phyloP scores from a whole-genome alignment of 1,140 invertebrate genomes.

The Drosophila persimilis region DNA sequence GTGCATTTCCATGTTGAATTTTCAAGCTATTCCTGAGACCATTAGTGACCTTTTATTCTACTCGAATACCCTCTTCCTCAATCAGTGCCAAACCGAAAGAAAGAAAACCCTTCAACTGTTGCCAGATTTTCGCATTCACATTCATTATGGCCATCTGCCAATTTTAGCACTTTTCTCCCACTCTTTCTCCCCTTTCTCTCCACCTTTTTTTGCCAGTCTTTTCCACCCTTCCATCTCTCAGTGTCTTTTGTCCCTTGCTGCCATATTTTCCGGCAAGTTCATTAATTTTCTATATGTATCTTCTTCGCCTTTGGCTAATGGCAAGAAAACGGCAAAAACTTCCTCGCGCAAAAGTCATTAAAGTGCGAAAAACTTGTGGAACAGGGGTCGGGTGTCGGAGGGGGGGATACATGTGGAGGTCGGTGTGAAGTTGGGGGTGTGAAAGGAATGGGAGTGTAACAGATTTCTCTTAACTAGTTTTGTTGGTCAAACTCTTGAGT shows the following conservation, averaged over 20 bases:
- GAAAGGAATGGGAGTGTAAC: conserved; percentile 10
- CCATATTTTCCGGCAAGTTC: no score
- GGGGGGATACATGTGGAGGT: not conserved
- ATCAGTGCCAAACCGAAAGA: not conserved
- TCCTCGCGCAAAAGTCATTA: conserved; percentile 31
- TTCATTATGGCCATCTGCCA: conserved; percentile 38
- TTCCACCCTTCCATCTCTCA: no score
- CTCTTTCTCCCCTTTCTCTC: not conserved
- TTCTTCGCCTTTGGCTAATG: not conserved
- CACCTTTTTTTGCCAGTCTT: no score
- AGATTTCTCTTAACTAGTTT: conserved; percentile 38
- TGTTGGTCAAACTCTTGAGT: conserved; percentile 12
- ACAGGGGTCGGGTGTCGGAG: no score
- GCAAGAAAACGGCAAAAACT: conserved; percentile 1
- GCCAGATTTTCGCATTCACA: conserved; percentile 26
- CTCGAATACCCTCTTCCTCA: no score
- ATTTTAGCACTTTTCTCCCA: conserved; percentile 25
- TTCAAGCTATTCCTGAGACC: no score
- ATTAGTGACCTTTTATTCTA: no score
- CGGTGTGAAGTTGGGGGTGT: no score
- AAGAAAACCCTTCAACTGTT: not conserved
- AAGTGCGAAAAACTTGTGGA: conserved; percentile 20
- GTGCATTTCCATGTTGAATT: no score
- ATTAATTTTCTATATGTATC: no score
- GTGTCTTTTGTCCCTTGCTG: no score